Base-by-base conservation (phyloP, 1,140 invertebrate genomes). In the Rhagoletis zephyria region DNA sequence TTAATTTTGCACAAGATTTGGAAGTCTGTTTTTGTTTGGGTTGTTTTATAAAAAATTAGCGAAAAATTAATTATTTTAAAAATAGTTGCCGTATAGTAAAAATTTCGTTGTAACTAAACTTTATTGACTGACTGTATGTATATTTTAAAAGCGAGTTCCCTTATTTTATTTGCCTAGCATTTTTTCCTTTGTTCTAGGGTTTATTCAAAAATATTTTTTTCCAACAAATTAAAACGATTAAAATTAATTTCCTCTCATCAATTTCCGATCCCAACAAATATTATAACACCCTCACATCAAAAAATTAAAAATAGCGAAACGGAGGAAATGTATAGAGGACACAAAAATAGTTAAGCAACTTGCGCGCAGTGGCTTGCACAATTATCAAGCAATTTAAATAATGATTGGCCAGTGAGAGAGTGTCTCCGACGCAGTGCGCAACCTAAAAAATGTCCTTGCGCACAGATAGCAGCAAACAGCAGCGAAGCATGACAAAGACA, bases 161-260 rank as follows among this genome's bases (percentile, higher is more conserved):
- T 30, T 30, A 30, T 30, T 30, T 30, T 30, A 30, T 30, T 30
- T 30, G 30, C 30, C 30, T 30, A 30, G 0, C 30, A 30, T 30
- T 30, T 30, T 30, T 30, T 30, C 30, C 0, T 30, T 30, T 30
- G 30, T 30, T 30, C 30, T 30, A 30, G 30, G 30, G 30, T 30
- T 30, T 30, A 30, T 30, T 30, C 30, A 30, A 30, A 30, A 30
- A 30, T 30, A 30, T 1, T 30, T 16, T 7, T 85, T 51, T 56
- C 61, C 14, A n/a, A 40, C 30, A 61, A 85, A 63, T 85, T 85
- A 85, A 63, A 85, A 61, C 30, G 60, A 85, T 85, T 85, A 85
- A 63, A 85, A 85, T 63, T 85, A 45, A 85, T 85, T 85, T 85
- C 59, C 85, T 63, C 30, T 63, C 30, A 85, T 85, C 63, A 85